Evolutionary conservation across 2,113 vertebrate genomes (phyloP), one percentile per base, ranked within the genome.

Genomic region (Poeciliopsis occidentalis): DNA sequence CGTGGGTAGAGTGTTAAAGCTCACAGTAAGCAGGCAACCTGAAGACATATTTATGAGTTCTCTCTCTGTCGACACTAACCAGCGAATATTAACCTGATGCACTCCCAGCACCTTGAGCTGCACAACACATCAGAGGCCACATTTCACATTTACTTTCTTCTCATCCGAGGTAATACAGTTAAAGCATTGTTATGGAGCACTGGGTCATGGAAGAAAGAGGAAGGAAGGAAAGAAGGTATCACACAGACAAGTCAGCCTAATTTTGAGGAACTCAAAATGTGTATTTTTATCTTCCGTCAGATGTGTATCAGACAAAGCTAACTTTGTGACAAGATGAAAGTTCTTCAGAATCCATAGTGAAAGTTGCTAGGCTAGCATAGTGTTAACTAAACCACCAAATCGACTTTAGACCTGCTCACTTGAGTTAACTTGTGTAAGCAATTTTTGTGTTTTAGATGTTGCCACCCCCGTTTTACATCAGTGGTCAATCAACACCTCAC

Each of bases 11-110:
- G 87, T 27, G 86, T 85, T 87, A 87, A 81, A 82, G 78, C 87
- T 83, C 78, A 89, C 85, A 85, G 85, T 79, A 85, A 86, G 80
- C 78, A 83, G 80, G 78, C 75, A 88, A 91, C 88, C 88, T 76
- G 80, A 87, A 83, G 86, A 87, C 85, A 85, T 88, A 83, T 86
- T 91, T 85, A 87, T 86, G 78, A 91, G 88, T 57, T 79, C 88
- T 85, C 79, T 82, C 76, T 71, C 78, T 76, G 85, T 71, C 62
- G 24, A 86, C 64, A 69, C 76, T 89, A 86, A 90, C 79, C 86
- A 79, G 73, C 74, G 71, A 85, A 87, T 90, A 91, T 92, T 92
- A 92, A 89, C 87, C 87, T 61, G 77, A 67, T 77, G 85, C 76
- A 83, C 85, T 85, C 78, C 64, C 73, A 24, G 75, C 71, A 88